These are phyloP conservation scores for Callyntrura guangdongensis DNA, from an alignment of 2,888 invertebrate species.

Conservation along the genomic window DNA sequence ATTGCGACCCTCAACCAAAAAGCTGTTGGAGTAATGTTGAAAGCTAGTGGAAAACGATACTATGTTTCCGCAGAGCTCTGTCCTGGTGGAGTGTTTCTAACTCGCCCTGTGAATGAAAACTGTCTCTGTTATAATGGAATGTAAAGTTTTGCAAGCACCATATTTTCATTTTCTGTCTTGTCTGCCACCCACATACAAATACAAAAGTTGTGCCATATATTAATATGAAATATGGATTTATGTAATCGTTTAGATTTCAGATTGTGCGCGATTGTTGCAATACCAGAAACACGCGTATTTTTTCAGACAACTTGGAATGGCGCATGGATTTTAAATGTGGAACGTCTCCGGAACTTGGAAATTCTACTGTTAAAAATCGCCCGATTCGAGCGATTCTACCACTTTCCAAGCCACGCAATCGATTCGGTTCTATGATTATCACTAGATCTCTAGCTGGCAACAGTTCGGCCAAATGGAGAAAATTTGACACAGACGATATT, in stretches of 20 bases:
- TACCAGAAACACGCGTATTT: not conserved
- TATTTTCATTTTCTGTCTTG: too few relatives aligned
- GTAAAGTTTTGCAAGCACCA: too few relatives aligned
- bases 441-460: constrained; percentile 20
- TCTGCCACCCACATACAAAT: too few relatives aligned
- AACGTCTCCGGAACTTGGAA: constrained; percentile 23
- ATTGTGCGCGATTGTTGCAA: constrained; percentile 72
- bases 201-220: too few relatives aligned
- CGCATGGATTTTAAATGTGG: constrained; percentile 68
- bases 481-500: constrained; percentile 65
- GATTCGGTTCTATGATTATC: constrained; percentile 34
- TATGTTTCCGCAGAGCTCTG: constrained; percentile 60
- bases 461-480: constrained; percentile 61
- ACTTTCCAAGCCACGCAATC: constrained; percentile 51
- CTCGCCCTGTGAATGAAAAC: constrained; percentile 67
- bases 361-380: not conserved
- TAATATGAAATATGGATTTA: too few relatives aligned
- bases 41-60: constrained; percentile 59
- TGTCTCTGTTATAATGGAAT: constrained; percentile 77
- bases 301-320: constrained; percentile 67
- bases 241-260: constrained; percentile 72
- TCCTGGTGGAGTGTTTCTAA: constrained; percentile 76
- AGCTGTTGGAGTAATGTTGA: constrained; percentile 60
- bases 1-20: constrained; percentile 23
- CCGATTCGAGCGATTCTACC: constrained; percentile 71